These are phyloP conservation scores for Stylophora pistillata DNA, from an alignment of 64 coral and sea anemone species.

Conservation along the genomic window DNA sequence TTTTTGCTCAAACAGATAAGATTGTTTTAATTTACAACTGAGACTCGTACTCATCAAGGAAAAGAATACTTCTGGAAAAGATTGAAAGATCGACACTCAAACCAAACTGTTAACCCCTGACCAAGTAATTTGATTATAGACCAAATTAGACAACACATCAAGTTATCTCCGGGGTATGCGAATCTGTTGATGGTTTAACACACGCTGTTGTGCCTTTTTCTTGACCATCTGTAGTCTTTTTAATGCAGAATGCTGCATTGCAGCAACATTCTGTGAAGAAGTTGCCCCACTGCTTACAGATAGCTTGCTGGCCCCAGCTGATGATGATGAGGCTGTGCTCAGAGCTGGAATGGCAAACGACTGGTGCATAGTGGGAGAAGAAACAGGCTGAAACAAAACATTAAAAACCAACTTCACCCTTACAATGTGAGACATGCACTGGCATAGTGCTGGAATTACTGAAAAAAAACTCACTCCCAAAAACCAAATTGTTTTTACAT, in stretches of 20 bases:
- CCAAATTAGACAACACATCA: too few species aligned
- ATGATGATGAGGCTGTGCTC: conserved; percentile 20
- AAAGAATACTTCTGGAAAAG: too few species aligned
- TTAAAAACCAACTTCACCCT: background rate
- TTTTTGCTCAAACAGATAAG: too few species aligned
- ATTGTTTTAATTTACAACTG: too few species aligned
- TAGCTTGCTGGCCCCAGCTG: conserved; percentile 36
- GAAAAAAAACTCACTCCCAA: too few species aligned
- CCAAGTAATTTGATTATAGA: too few species aligned
- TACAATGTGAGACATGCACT: background rate
- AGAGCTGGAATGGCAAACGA: conserved; percentile 90
- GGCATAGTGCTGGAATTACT: too few species aligned
- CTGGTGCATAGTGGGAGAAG: conserved; percentile 60
- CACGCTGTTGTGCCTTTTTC: conserved; percentile 89
- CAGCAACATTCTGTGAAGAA: conserved; percentile 72
- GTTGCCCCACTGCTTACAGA: conserved; percentile 27
- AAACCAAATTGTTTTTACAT: too few species aligned
- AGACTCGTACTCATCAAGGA: too few species aligned
- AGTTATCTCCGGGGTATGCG: conserved; percentile 76
- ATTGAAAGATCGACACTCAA: too few species aligned
- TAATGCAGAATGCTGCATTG: conserved; percentile 67
- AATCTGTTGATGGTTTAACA: conserved; percentile 88
- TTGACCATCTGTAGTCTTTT: conserved; percentile 91
- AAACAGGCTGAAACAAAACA: conserved; percentile 5
- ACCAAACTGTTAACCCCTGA: too few species aligned